Evolutionary conservation across 2,113 vertebrate species (phyloP).

Genomic region (Epinephelus cyanopodus): DNA sequence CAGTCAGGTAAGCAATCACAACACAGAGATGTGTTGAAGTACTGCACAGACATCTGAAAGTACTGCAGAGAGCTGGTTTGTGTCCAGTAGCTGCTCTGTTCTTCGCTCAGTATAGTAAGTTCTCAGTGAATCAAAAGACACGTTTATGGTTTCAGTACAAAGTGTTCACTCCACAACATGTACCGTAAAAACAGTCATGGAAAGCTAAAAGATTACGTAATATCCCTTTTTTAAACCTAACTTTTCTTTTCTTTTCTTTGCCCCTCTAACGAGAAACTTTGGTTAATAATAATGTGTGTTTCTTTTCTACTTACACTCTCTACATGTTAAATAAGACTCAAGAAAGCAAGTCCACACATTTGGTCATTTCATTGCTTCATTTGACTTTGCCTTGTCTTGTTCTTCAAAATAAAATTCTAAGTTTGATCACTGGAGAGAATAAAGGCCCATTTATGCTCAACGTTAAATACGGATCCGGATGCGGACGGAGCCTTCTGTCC

Average conservation of each 20-base stretch:
- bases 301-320: slow-evolving; percentile 9
- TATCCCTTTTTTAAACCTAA: slow-evolving; percentile 29
- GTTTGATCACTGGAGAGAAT: not conserved
- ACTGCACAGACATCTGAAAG: slow-evolving; percentile 22
- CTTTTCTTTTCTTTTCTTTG: not conserved
- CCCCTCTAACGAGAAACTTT: slow-evolving; percentile 28
- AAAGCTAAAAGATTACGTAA: slow-evolving; percentile 29
- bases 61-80: not conserved
- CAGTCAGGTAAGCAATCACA: slow-evolving; percentile 28
- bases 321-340: slow-evolving; percentile 5
- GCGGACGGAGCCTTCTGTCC: no score
- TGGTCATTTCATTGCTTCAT: not conserved
- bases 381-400: not conserved
- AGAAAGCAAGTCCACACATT: slow-evolving; percentile 19
- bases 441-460: no score
- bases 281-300: slow-evolving; percentile 5
- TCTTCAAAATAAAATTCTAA: slow-evolving; percentile 25
- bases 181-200: slow-evolving; percentile 44
- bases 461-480: no score
- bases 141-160: slow-evolving; percentile 72
- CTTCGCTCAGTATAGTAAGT: slow-evolving; percentile 51
- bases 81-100: not conserved
- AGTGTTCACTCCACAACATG: slow-evolving; percentile 47
- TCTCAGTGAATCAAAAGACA: slow-evolving; percentile 75
- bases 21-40: slow-evolving; percentile 34